Conservation (phyloP, 2,888 invertebrate species). For the Stegana nigrithorax region DNA sequence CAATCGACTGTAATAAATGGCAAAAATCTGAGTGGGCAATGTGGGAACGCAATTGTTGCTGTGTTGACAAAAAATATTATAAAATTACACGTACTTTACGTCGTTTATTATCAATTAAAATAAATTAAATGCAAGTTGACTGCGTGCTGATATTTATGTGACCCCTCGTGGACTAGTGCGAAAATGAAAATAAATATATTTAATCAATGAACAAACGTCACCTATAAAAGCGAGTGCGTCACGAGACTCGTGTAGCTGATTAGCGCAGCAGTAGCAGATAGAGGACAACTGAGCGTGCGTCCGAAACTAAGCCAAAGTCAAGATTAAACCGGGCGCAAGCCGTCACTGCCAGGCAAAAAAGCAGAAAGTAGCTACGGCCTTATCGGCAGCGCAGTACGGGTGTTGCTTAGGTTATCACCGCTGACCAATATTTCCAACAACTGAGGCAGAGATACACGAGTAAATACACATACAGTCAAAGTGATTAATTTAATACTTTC, state of each 20-base stretch:
- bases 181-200: too few species aligned
- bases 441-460: constrained; percentile 21
- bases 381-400: constrained; percentile 42
- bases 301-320: constrained; percentile 42
- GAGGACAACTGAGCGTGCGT: constrained; percentile 6
- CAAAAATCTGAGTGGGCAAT: too few species aligned
- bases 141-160: not conserved
- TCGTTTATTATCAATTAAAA: constrained; percentile 2
- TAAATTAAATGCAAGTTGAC: not conserved
- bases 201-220: too few species aligned
- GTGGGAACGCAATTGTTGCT: too few species aligned
- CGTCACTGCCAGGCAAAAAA: not conserved
- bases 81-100: not conserved
- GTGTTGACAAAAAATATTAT: not conserved
- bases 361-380: constrained; percentile 24
- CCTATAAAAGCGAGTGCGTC: constrained; percentile 48
- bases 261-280: too few species aligned
- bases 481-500: constrained; percentile 5
- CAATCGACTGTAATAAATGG: too few species aligned
- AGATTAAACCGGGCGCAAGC: constrained; percentile 20
- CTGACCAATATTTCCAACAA: constrained; percentile 34
- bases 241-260: not conserved
- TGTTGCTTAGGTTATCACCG: constrained; percentile 17
- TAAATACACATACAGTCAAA: constrained; percentile 4
- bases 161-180: not conserved